Evolutionary conservation across 2,113 vertebrate genomes (phyloP).

Genomic region (Numida meleagris): DNA sequence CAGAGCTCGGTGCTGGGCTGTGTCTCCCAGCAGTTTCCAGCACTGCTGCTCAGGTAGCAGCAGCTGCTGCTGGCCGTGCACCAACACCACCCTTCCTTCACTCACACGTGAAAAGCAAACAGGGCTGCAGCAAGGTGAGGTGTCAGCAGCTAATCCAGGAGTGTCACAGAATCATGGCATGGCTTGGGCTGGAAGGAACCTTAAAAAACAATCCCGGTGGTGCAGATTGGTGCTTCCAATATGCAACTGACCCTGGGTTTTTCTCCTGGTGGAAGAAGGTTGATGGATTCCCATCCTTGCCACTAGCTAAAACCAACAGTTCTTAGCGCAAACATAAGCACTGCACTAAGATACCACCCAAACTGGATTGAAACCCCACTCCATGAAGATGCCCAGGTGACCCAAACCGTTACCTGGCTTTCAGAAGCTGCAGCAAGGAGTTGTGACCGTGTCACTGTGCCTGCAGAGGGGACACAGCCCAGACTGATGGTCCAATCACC

Average conservation of each 20-base stretch:
- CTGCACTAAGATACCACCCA: background rate
- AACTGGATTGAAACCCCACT: background rate
- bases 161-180: background rate
- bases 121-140: background rate
- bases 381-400: accelerated
- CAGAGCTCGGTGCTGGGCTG: background rate
- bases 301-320: background rate
- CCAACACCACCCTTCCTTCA: accelerated
- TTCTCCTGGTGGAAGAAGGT: background rate
- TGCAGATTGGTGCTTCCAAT: background rate
- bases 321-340: background rate
- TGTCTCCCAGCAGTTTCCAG: background rate
- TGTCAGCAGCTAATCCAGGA: background rate
- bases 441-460: background rate
- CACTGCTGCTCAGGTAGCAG: accelerated
- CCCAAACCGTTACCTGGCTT: background rate
- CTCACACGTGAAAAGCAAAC: background rate
- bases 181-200: background rate
- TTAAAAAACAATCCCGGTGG: background rate
- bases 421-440: background rate
- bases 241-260: background rate
- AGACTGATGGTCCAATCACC: background rate
- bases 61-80: background rate
- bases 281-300: background rate
- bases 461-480: accelerated